Base-by-base conservation (phyloP, 92 coral and sea anemone genomes). In the Desmophyllum pertusum region DNA sequence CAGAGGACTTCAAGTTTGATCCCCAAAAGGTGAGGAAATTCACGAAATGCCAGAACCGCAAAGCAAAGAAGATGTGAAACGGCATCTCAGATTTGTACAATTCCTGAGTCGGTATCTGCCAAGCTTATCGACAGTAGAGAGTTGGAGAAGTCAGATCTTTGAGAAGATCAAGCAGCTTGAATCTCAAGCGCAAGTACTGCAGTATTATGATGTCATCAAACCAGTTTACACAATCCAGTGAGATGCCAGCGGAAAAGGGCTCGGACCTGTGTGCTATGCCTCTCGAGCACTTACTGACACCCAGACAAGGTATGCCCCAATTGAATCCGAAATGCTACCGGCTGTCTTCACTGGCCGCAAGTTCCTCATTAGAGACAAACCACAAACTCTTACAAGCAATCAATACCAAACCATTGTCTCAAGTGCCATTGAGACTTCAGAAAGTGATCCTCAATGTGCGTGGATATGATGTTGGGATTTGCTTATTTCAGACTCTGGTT, bases 231-330 rank as follows among this genome's bases (percentile, higher is more conserved):
- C 37, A 0, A 33, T 81, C 43, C 77, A 50, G 25, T 25, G 40
- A 9, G 78, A 87, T 81, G 90, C 87, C 15, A 73, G 81, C 33
- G 71, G 75, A 17, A 52, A 64, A 41, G 83, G 78, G 39, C 83
- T 81, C 5, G 88, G 88, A 63, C 77, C 85, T 17, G 90, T 81
- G 42, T 64, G 23, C 43, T 65, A 81, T 19, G 83, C 89, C 19
- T 89, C 86, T 6, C 25, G 76, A 39, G 69, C 90, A 5, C 71
- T 80, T 17, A 87, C 78, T 11, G 81, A 50, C 10, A 68, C 39
- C 5, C 76, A 87, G 64, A 46, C 73, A 27, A 59, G 77, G 57
- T 85, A 78, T 23, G 61, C 70, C 6, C 88, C 46, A 33, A 77
- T 77, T n/a, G 78, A 78, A 85, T 33, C 39, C 8, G 72, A 85